Conservation (phyloP, 1,140 invertebrate species). For the Cherax quadricarinatus region DNA sequence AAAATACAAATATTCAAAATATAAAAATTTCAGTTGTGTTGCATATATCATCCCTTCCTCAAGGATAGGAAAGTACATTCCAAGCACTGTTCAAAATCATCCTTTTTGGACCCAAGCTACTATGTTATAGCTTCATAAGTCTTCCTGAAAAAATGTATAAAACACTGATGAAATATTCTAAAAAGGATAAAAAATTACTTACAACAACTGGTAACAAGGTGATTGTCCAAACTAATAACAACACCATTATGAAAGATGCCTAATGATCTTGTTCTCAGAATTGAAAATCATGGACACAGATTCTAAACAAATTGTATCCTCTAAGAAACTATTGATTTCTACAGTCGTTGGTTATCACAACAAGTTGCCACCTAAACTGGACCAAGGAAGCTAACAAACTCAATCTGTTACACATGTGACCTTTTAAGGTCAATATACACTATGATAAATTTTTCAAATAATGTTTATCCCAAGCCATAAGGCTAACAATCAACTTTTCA, state of each 20-base stretch:
- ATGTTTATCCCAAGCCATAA: conserved; percentile 20
- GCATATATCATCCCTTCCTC: conserved; percentile 35
- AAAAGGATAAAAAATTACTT: conserved; percentile 50
- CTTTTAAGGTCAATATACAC: conserved; percentile 32
- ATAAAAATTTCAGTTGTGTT: conserved; percentile 12
- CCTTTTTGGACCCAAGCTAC: conserved; percentile 46
- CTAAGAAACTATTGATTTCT: conserved; percentile 48
- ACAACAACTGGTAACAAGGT: conserved; percentile 57
- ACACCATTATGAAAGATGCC: conserved; percentile 40
- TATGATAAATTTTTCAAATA: conserved; percentile 34
- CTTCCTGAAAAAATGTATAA: conserved; percentile 50
- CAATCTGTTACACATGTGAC: conserved; percentile 27
- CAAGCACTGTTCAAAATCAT: conserved; percentile 36
- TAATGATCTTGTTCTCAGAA: conserved; percentile 36
- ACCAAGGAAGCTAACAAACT: conserved; percentile 52
- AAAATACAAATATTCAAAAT: conserved; percentile 21
- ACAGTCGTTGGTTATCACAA: conserved; percentile 57
- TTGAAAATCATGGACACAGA: conserved; percentile 47
- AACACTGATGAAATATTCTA: conserved; percentile 40
- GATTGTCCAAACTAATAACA: conserved; percentile 56
- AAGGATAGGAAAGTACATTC: conserved; percentile 13
- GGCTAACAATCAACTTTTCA: conserved; percentile 46
- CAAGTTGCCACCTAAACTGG: conserved; percentile 47
- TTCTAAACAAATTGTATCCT: conserved; percentile 38
- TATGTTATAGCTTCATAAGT: conserved; percentile 35